Percentiles rank a stretch among this genome's conserved stretches.
phyloP scores from a whole-genome alignment of 2,888 invertebrate species.

The Abrostola tripartita region DNA sequence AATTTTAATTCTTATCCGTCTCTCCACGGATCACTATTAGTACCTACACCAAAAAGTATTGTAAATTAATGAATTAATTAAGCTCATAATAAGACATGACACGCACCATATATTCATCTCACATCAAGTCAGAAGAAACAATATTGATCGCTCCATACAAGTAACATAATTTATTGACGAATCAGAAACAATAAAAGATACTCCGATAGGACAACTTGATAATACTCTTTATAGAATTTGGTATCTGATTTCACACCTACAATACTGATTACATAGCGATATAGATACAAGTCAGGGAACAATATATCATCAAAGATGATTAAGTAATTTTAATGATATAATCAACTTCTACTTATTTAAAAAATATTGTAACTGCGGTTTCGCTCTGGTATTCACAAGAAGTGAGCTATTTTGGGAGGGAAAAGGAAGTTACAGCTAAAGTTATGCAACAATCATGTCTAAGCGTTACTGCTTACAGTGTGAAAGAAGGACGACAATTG shows the following conservation, averaged over 20 bases:
- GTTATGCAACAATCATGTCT: too few relatives aligned
- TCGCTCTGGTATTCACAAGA: too few relatives aligned
- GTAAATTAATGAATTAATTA: too few relatives aligned
- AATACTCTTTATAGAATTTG: conserved; percentile 12
- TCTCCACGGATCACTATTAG: too few relatives aligned
- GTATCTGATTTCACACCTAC: conserved; percentile 35
- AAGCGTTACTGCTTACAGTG: too few relatives aligned
- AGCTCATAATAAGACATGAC: too few relatives aligned
- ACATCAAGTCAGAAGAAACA: conserved; percentile 18
- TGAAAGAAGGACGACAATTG: too few relatives aligned
- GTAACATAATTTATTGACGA: conserved; percentile 12
- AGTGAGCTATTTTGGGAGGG: too few relatives aligned
- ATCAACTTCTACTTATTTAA: not conserved
- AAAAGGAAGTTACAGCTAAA: too few relatives aligned
- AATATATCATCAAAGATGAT: conserved; percentile 25
- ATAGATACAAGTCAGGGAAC: conserved; percentile 26
- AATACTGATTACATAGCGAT: conserved; percentile 21
- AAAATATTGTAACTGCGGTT: too few relatives aligned
- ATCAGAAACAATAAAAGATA: conserved; percentile 38
- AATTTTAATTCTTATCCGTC: too few relatives aligned
- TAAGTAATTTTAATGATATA: not conserved
- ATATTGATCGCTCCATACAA: conserved; percentile 10
- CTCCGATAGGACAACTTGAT: not conserved
- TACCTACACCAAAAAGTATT: too few relatives aligned
- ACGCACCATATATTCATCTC: not conserved